phyloP scores from a whole-genome alignment of 2,797 vertebrate genomes.

The Cygnus olor region DNA sequence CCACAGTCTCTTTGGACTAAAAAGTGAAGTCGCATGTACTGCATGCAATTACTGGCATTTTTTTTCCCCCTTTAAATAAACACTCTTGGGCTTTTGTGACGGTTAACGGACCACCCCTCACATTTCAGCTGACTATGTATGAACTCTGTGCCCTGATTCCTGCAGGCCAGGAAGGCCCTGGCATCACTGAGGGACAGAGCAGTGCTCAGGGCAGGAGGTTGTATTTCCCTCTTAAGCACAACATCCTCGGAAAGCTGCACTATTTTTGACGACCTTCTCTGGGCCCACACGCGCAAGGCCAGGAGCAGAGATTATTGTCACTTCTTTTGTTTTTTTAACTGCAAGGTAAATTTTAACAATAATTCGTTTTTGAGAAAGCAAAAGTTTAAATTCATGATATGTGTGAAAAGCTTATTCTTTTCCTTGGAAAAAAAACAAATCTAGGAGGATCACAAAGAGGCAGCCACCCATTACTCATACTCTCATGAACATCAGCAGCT shows the following conservation, averaged over 20 bases:
- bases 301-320: neutral
- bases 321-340: neutral
- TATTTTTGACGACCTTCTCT: neutral
- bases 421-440: neutral
- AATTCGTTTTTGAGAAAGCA: neutral
- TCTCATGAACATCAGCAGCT: neutral
- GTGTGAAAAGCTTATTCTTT: neutral
- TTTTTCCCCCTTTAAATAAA: conserved; percentile 5
- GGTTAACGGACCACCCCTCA: neutral
- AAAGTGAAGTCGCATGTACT: neutral
- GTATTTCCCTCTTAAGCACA: neutral
- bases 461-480: neutral
- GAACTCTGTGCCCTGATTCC: neutral
- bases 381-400: neutral
- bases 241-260: neutral
- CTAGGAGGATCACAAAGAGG: neutral
- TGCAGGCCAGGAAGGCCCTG: neutral
- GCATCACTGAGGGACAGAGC: neutral
- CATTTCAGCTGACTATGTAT: neutral
- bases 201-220: neutral
- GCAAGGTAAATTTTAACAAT: neutral
- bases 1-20: neutral
- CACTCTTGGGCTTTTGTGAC: neutral
- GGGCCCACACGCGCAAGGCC: neutral
- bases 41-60: neutral